Base-by-base conservation (phyloP, 2,113 vertebrate genomes). In the Oryzias celebensis region DNA sequence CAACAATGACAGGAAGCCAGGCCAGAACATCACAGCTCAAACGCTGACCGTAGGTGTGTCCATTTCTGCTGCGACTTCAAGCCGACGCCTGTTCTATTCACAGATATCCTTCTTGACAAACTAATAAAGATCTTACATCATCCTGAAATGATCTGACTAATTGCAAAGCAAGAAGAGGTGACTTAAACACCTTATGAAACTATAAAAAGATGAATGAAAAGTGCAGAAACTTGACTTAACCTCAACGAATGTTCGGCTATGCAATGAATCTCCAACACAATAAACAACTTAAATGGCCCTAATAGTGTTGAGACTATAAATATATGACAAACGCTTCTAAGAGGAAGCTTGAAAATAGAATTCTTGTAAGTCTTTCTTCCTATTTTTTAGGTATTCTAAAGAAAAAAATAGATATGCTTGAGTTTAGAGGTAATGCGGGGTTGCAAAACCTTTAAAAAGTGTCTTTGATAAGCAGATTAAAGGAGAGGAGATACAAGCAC, bases 1-100 rank as follows among this genome's bases (percentile, higher is more conserved):
- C 66, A 90, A 89, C 89, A 91, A 90, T 89, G 74, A 85, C 73
- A 86, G 90, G 89, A 91, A 91, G 77, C 75, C 59, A 52, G 77
- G 63, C 28, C 69, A 50, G 48, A 62, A 71, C 58, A 66, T 64
- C 66, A 63, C 60, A 68, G 48, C 43, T 59, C 17, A 10, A 64
- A 75, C 58, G 68, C 43, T 41, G 45, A 12, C 18, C 24, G 6
- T 17, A 60, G 78, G 65, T 73, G 76, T 55, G 71, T 69, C 57
- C 6, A n/a, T n/a, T 70, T 51, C 18, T 65, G 50, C 51, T 28
- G 50, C 13, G 8, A 36, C 8, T 4, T 31, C 44, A 36, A 69
- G 2, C 13, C 48, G 58, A 54, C 31, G 48, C 50, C 53, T 26
- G 42, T 52, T 62, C 71, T 62, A 58, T 62, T 66, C 58, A 68